These are phyloP conservation scores for Drosophila ezoana DNA, from an alignment of 2,888 invertebrate species.

Conservation along the genomic window DNA sequence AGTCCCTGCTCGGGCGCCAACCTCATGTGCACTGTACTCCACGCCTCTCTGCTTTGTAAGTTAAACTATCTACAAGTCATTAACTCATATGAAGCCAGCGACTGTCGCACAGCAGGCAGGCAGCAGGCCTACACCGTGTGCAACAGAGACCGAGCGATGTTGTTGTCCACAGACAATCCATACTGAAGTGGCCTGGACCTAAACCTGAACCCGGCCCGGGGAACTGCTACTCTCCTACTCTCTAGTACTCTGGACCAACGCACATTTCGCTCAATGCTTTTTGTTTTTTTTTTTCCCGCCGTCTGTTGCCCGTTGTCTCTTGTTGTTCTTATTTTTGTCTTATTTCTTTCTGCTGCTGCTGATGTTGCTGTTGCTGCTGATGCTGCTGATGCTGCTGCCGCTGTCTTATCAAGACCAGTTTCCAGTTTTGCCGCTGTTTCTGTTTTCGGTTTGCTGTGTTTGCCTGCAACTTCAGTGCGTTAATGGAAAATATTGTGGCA, in stretches of 20 bases:
- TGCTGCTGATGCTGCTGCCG: conserved; percentile 19
- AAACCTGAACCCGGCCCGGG: conserved; percentile 54
- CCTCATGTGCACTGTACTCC: neutral
- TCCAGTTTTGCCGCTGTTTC: conserved; percentile 43
- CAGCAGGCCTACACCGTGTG: conserved; percentile 25
- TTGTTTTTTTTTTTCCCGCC: conserved; percentile 20
- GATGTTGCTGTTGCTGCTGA: conserved; percentile 25
- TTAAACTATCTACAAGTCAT: conserved; percentile 82
- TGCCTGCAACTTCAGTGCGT: conserved; percentile 76
- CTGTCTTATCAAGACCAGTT: conserved; percentile 75
- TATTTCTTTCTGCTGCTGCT: conserved; percentile 24
- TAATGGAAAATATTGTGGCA: conserved; percentile 82
- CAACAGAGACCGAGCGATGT: conserved; percentile 17
- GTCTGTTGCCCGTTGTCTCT: conserved; percentile 22
- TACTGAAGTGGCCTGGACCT: conserved; percentile 61
- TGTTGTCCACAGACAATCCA: conserved; percentile 37
- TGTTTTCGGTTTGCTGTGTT: conserved; percentile 47
- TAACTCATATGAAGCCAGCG: conserved; percentile 80
- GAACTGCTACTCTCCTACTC: conserved; percentile 18
- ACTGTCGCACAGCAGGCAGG: conserved; percentile 58
- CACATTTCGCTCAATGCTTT: conserved; percentile 61
- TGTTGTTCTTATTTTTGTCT: conserved; percentile 33
- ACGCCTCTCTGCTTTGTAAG: conserved; percentile 61
- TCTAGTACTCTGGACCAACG: conserved; percentile 49
- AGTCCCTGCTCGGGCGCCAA: conserved; percentile 15